Evolutionary conservation across 1,140 invertebrate genomes (phyloP).

Genomic region (Drosophila sp.): DNA sequence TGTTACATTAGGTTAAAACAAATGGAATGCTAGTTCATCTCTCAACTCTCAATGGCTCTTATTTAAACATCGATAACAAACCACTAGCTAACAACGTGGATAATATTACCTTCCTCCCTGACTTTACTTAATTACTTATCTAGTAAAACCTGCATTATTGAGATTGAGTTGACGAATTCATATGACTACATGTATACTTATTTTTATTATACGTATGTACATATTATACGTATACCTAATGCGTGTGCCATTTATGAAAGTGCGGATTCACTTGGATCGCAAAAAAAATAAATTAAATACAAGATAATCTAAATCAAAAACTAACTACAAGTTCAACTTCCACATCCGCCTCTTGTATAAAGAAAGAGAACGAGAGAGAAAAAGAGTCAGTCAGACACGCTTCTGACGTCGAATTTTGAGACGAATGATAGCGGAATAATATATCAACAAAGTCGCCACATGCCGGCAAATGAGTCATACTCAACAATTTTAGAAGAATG

Average conservation of each 20-base stretch:
- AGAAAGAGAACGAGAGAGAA: background rate
- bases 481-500: conserved; percentile 38
- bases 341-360: background rate
- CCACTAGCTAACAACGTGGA: no score
- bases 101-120: no score
- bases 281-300: background rate
- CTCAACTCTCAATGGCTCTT: no score
- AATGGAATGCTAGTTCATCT: no score
- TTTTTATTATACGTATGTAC: no score
- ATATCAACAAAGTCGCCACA: conserved; percentile 14
- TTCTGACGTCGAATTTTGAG: conserved; percentile 45
- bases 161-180: no score
- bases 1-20: no score
- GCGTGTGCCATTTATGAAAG: conserved; percentile 1
- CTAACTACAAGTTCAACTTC: background rate
- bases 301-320: conserved; percentile 2
- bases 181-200: no score
- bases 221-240: no score
- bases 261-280: background rate
- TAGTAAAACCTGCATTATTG: no score
- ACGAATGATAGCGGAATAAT: conserved; percentile 9
- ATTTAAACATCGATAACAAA: no score
- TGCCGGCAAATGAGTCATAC: conserved; percentile 53
- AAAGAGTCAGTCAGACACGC: background rate
- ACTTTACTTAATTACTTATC: no score